phyloP scores from a whole-genome alignment of 2,797 vertebrate species.

The Picus viridis region DNA sequence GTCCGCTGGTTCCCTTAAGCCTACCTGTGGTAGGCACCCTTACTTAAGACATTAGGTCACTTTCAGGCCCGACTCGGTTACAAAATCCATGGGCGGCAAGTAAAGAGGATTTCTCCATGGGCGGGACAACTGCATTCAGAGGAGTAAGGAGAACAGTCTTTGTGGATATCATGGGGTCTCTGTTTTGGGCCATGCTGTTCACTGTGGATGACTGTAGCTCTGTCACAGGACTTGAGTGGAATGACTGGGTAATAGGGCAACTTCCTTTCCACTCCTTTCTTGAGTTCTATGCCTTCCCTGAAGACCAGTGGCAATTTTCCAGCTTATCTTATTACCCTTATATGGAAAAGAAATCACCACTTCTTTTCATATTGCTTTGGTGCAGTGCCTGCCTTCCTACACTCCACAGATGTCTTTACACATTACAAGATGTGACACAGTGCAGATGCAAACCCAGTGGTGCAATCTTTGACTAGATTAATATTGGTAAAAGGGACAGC shows the following conservation, averaged over 20 bases:
- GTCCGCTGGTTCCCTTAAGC: neutral
- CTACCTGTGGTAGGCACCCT: neutral
- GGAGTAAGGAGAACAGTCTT: neutral
- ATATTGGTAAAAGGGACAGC: neutral
- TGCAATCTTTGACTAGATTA: neutral
- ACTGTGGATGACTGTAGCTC: neutral
- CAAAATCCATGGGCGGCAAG: neutral
- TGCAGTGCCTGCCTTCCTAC: conserved; percentile 13
- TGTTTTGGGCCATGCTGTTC: neutral
- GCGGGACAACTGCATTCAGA: neutral
- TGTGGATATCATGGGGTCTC: neutral
- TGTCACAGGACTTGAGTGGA: neutral
- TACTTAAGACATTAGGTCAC: neutral
- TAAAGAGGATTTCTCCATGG: neutral
- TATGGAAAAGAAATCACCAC: conserved; percentile 14
- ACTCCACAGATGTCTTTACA: neutral
- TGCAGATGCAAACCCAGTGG: neutral
- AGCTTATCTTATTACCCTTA: neutral
- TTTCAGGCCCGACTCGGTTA: neutral
- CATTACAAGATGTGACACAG: neutral
- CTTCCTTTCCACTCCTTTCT: neutral
- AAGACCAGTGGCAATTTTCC: neutral
- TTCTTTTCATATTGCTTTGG: neutral
- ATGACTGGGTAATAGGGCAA: neutral
- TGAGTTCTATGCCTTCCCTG: neutral